These are phyloP conservation scores for Stictonetta naevosa DNA, from an alignment of 2,113 vertebrate genomes.

Conservation along the genomic window DNA sequence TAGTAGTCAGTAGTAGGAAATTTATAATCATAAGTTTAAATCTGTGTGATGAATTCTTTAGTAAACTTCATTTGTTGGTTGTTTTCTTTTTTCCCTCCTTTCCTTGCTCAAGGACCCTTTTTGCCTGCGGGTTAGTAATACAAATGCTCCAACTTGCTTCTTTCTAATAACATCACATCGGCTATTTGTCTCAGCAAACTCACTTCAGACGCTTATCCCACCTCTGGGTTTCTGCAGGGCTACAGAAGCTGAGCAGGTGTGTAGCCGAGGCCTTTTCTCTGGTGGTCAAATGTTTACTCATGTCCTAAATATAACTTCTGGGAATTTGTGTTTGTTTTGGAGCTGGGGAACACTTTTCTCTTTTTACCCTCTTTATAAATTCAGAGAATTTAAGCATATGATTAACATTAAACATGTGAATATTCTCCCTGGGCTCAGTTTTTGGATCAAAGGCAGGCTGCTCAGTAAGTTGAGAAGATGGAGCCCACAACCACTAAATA, in stretches of 20 bases:
- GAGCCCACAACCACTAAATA: constrained; percentile 21
- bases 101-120: not conserved
- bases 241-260: not conserved
- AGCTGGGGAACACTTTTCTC: constrained; percentile 34
- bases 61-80: not conserved
- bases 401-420: constrained; percentile 56
- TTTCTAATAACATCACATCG: not conserved
- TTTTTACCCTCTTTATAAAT: constrained; percentile 39
- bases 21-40: not conserved
- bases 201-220: not conserved
- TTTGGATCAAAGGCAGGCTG: constrained; percentile 50
- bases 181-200: not conserved
- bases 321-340: constrained; percentile 34
- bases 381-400: constrained; percentile 37
- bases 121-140: not conserved
- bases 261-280: not conserved
- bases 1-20: not conserved
- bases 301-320: constrained; percentile 22
- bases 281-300: constrained; percentile 21
- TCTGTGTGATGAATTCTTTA: not conserved
- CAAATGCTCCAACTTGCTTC: not conserved
- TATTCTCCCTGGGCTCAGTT: not conserved
- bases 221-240: not conserved
- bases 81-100: not conserved
- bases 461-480: constrained; percentile 22